Percentiles rank a stretch among this genome's conserved stretches.
These are phyloP conservation scores for Arothron firmamentum DNA, from an alignment of 2,113 vertebrate genomes.

Conservation along the genomic window DNA sequence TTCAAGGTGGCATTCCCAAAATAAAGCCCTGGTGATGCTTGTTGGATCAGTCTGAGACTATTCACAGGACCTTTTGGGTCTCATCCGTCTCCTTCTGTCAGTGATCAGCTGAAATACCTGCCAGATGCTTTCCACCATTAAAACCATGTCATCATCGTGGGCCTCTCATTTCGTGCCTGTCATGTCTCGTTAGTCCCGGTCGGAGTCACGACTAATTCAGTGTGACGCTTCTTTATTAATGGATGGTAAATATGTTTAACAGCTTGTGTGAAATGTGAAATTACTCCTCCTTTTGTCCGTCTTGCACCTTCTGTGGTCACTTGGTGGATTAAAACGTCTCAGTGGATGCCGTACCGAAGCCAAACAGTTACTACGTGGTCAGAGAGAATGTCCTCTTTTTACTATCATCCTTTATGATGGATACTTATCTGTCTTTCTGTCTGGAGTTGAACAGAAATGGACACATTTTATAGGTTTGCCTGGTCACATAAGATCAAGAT, in stretches of 20 bases:
- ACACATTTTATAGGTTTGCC: no score
- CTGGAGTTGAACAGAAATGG: no score
- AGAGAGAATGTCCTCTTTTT: no score
- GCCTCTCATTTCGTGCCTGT: slow-evolving; percentile 37
- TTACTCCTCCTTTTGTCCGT: no score
- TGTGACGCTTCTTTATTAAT: slow-evolving; percentile 25
- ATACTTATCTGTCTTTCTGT: no score
- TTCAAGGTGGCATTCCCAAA: neutral
- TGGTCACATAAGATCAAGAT: no score
- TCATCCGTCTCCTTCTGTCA: slow-evolving; percentile 30
- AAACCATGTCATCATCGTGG: slow-evolving; percentile 39
- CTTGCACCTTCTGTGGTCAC: no score
- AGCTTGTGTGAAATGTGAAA: slow-evolving; percentile 17
- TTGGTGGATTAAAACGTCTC: no score
- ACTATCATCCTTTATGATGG: no score
- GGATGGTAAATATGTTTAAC: slow-evolving; percentile 25
- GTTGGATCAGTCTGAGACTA: neutral
- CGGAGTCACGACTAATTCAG: slow-evolving; percentile 44
- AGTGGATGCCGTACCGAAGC: no score
- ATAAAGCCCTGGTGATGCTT: neutral
- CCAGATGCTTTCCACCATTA: slow-evolving; percentile 45
- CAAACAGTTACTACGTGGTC: no score
- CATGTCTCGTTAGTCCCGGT: slow-evolving; percentile 46
- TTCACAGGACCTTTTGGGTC: slow-evolving; percentile 28
- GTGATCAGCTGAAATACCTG: slow-evolving; percentile 30